Evolutionary conservation across 2,113 vertebrate species (phyloP), one percentile per base, ranked within the genome.

Genomic region (Boleophthalmus pectinirostris): DNA sequence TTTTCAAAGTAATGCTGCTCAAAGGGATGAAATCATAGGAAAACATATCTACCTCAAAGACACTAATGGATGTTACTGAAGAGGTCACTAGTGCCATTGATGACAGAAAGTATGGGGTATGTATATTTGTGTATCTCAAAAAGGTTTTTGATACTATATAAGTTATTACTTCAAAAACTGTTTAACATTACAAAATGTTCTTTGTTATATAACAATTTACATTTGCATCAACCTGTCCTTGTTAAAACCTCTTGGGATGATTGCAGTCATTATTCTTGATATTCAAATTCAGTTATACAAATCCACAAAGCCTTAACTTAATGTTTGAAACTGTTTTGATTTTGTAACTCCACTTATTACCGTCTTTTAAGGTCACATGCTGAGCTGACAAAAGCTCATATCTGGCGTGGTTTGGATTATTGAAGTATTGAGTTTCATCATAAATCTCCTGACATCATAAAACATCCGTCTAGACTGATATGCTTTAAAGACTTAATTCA

Each of bases 401-500:
- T 29, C 25, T 61, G 58, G 58, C 15, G 24, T 58, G 56, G 23
- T 58, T 61, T 61, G 25, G 58, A 20, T 61, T 61, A 61, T 61
- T 61, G 58, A 61, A 33, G 25, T 61, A 18, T 61, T 61, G 58
- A 33, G 58, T 58, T 11, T 12, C 54, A 24, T 60, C 57, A 60
- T 60, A 33, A 33, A 60, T 60, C 57, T 61, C 25, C 25, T 61
- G 58, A 61, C 25, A 61, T 38, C 61, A 43, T 64, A 64, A 64
- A 64, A 43, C 61, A 64, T 18, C 18, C n/a, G 29, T 64, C 61
- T 64, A 64, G 33, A 43, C 33, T n/a, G 10, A 64, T 38, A 38
- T 64, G 33, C 61, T 64, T 64, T 63, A 63, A 43, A 64, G 35
- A 38, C 38, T 64, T 64, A n/a, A 64, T 64, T 16, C 61, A 64